Conservation (phyloP, 2,797 vertebrate species). For the Hapalemur alaotrensis region DNA sequence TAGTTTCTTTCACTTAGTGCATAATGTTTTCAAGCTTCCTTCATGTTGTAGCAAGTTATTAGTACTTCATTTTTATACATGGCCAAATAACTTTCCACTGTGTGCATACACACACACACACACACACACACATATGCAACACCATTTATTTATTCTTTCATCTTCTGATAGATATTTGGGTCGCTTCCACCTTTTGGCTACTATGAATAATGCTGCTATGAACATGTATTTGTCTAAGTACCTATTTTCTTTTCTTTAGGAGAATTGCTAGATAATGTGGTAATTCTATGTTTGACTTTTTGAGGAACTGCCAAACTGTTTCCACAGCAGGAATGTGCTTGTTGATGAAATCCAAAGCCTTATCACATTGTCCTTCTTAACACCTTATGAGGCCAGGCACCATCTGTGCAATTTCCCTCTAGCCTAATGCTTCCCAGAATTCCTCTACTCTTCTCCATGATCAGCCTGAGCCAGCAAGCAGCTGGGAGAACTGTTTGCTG, state of each 20-base stretch:
- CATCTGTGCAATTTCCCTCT: not conserved
- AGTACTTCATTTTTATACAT: not conserved
- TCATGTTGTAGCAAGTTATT: not conserved
- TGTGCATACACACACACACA: too few relatives aligned
- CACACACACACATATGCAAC: too few relatives aligned
- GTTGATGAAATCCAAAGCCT: not conserved
- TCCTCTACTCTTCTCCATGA: not conserved
- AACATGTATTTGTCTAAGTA: not conserved
- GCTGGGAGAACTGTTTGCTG: not conserved
- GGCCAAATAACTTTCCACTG: not conserved
- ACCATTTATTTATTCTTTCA: not conserved
- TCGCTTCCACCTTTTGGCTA: not conserved
- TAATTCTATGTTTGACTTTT: not conserved
- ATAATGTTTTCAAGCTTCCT: not conserved
- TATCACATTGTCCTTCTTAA: not conserved
- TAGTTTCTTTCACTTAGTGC: not conserved
- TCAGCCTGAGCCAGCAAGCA: not conserved
- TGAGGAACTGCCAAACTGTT: not conserved
- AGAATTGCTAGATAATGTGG: not conserved
- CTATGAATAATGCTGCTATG: not conserved
- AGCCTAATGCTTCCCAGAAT: not conserved
- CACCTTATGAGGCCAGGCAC: not conserved
- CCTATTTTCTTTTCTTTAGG: not conserved
- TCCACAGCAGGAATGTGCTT: not conserved
- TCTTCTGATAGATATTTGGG: not conserved